Base-by-base conservation (phyloP, 2,797 vertebrate species). In the Uromys caudimaculatus region DNA sequence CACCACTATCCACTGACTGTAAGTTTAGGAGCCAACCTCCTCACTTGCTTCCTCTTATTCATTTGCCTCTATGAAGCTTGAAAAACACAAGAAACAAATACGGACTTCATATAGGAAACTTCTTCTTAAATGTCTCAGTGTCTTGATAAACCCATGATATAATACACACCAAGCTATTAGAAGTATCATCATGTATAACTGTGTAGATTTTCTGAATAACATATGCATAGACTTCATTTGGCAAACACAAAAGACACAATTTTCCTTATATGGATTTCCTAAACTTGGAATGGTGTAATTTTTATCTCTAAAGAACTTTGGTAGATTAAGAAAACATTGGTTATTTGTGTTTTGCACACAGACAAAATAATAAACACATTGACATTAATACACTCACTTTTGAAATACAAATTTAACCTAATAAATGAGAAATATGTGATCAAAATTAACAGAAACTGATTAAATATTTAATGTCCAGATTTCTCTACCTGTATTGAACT, bases 21-120 rank as follows among this genome's bases (percentile, higher is more conserved):
- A 97, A 97, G 98, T 97, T 97, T 88, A 60, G 83, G n/a, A 95
- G 95, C 97, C 95, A 97, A 97, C 62, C 77, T 71, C 94, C 69
- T 24, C 82, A 90, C 64, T 90, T 97, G 47, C 19, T 76, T 56
- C 89, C 94, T 78, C 35, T 93, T 58, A 62, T 38, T 84, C 27
- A 64, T 13, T 1, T 60, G 67, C 77, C 79, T 69, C 69, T 24
- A 32, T 6, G 10, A 35, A 77, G 19, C 32, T 76, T 93, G 94
- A 93, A 96, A 96, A 97, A 87, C 10, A 44, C 3, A 84, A 10
- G 47, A 27, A 96, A 88, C 10, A 77, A 21, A 64, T 52, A 24
- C 8, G 6, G 41, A 35, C n/a, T 77, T 67, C 38, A 81, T 78
- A 56, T 19, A 83, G 19, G 10, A 89, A 94, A 6, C 60, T 88